Evolutionary conservation across 1,140 invertebrate genomes (phyloP), one percentile per base, ranked within the genome.

Genomic region (Drosophila parabipectinata): DNA sequence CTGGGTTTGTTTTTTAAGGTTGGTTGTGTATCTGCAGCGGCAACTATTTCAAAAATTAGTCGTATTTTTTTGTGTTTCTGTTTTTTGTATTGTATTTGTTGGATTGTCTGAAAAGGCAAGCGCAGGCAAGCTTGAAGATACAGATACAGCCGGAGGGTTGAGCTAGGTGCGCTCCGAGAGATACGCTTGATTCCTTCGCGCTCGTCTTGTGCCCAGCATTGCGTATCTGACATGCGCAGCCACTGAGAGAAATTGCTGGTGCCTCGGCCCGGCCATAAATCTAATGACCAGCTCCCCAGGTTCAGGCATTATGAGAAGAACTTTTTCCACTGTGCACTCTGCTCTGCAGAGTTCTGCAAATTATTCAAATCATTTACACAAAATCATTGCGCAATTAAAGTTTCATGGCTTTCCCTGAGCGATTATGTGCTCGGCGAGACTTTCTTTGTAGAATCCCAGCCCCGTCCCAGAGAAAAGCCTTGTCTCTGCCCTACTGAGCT

Each of bases 61-160:
- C 74, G 73, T 77, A 74, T 79, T 63, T 52, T 62, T 62, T 64
- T 15, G n/a, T 48, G 28, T 47, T 67, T 61, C 57, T 37, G 56
- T 61, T 52, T 60, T 59, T 37, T 66, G 34, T n/a, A 37, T 37
- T 37, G 34, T 37, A 12, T 37, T 37, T 37, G 34, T 37, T 37
- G 34, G 32, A 32, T 32, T 32, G 32, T 41, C 10, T 41, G 12
- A 14, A n/a, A 41, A 41, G 58, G 12, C 41, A 47, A 63, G 72
- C 37, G 73, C 79, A 84, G 39, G 81, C 81, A 85, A 66, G 81
- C 81, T 87, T 85, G 81, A 85, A 85, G 81, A 85, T 85, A 77
- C 82, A 77, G 81, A 84, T 72, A 85, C 78, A 76, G 52, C 56
- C 51, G 50, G 53, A 67, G 52, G 66, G 66, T 68, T 68, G 66